Evolutionary conservation across 2,797 vertebrate genomes (phyloP).

Genomic region (Hypotaenidia philippensis): DNA sequence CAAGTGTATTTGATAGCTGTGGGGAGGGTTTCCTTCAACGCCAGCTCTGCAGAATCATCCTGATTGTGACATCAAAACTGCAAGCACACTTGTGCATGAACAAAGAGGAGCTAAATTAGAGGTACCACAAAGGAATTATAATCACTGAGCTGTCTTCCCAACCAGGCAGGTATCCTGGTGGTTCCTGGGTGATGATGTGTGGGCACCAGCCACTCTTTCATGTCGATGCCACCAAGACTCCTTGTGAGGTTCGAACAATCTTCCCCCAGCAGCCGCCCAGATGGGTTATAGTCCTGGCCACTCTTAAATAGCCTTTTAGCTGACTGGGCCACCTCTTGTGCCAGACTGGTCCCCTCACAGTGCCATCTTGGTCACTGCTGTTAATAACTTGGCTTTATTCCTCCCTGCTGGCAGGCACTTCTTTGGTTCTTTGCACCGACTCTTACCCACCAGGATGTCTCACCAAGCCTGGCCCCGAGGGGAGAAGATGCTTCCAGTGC

Average conservation of each 20-base stretch:
- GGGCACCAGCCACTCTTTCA: not conserved
- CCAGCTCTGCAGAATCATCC: not conserved
- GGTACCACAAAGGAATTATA: not conserved
- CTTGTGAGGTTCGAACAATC: not conserved
- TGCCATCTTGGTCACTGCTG: conserved; percentile 49
- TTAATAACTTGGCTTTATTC: conserved; percentile 34
- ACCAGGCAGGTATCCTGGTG: not conserved
- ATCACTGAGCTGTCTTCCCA: not conserved
- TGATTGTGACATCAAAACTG: not conserved
- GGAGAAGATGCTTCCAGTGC: not conserved
- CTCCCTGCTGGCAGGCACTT: not conserved
- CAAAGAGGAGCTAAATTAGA: not conserved
- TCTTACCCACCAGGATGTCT: not conserved
- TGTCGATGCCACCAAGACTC: not conserved
- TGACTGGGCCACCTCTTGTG: conserved; percentile 41
- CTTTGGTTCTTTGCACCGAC: rapidly evolving
- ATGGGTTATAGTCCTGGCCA: not conserved
- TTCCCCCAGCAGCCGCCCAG: not conserved
- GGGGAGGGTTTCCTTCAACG: not conserved
- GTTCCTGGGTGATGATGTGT: not conserved
- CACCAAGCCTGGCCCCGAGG: not conserved
- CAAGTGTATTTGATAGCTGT: not conserved
- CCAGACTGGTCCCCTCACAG: conserved; percentile 20
- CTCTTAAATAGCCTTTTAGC: conserved; percentile 49
- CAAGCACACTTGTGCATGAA: not conserved